Evolutionary conservation across 64 coral and sea anemone genomes (phyloP).

Genomic region (Anthopleura sola): DNA sequence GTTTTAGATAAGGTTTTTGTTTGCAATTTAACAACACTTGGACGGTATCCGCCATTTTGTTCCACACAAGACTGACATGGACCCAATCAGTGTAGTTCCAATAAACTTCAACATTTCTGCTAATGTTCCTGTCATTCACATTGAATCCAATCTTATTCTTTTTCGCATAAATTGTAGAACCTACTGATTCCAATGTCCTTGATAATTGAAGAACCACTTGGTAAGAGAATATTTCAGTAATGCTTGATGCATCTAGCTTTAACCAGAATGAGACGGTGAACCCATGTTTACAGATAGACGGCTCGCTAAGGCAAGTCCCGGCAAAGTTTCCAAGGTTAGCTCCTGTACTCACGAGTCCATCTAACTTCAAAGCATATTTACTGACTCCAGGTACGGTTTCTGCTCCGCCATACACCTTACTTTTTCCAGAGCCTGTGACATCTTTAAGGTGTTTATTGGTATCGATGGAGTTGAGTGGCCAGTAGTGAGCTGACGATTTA

Average conservation of each 20-base stretch:
- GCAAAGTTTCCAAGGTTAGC: constrained; percentile 49
- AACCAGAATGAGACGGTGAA: constrained; percentile 91
- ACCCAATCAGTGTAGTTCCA: constrained; percentile 56
- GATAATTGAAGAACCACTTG: constrained; percentile 66
- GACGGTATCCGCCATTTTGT: constrained; percentile 39
- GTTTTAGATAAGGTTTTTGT: background rate
- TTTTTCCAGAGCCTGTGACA: background rate
- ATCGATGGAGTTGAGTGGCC: constrained; percentile 63
- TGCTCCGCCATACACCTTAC: constrained; percentile 29
- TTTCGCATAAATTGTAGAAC: constrained; percentile 47
- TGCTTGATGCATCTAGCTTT: constrained; percentile 18
- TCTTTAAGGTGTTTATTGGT: background rate
- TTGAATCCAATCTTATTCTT: constrained; percentile 24
- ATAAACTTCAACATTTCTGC: constrained; percentile 11
- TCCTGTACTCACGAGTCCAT: constrained; percentile 41
- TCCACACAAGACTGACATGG: constrained; percentile 76
- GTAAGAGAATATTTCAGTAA: background rate
- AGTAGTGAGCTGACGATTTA: constrained; percentile 61
- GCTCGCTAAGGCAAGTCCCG: constrained; percentile 64
- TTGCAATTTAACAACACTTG: constrained; percentile 61
- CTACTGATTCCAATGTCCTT: constrained; percentile 34
- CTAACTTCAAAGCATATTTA: constrained; percentile 65
- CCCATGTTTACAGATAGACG: constrained; percentile 52
- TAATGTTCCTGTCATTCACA: constrained; percentile 47
- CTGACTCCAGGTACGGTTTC: constrained; percentile 47